Percentiles rank a stretch among this genome's conserved stretches.
Evolutionary conservation across 2,888 invertebrate genomes (phyloP).

Genomic region (Argyresthia goedartella): DNA sequence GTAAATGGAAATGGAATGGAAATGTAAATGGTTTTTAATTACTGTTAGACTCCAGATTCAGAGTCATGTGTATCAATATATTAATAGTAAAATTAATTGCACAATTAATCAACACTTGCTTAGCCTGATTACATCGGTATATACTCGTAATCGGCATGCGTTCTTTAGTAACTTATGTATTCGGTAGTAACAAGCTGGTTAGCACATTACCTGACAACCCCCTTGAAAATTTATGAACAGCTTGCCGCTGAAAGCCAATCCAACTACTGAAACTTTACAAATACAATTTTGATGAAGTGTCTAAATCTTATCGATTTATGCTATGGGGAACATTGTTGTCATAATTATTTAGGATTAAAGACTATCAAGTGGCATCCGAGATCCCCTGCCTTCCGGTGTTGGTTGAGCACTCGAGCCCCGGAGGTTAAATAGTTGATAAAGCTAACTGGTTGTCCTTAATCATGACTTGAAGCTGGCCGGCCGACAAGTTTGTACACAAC

Average conservation of each 20-base stretch:
- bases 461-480: conserved; percentile 32
- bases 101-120: too few relatives aligned
- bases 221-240: not conserved
- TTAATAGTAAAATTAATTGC: too few relatives aligned
- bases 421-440: conserved; percentile 55
- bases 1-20: too few relatives aligned
- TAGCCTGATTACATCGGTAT: too few relatives aligned
- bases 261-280: not conserved
- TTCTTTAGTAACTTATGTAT: too few relatives aligned
- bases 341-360: conserved; percentile 55
- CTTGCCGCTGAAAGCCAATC: not conserved
- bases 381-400: not conserved
- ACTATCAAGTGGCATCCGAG: conserved; percentile 21
- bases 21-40: too few relatives aligned
- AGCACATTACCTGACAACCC: too few relatives aligned
- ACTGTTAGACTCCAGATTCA: too few relatives aligned
- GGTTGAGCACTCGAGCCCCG: conserved; percentile 20
- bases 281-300: not conserved
- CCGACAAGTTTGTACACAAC: conserved; percentile 17
- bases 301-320: conserved; percentile 6
- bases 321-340: conserved; percentile 22
- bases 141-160: too few relatives aligned
- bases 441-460: conserved; percentile 42
- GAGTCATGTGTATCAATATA: too few relatives aligned
- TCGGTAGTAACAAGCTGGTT: too few relatives aligned